Evolutionary conservation across 53 echinoderm and acorn worm genomes (phyloP), one percentile per base, ranked within the genome.

Genomic region (Luidia sarsii): DNA sequence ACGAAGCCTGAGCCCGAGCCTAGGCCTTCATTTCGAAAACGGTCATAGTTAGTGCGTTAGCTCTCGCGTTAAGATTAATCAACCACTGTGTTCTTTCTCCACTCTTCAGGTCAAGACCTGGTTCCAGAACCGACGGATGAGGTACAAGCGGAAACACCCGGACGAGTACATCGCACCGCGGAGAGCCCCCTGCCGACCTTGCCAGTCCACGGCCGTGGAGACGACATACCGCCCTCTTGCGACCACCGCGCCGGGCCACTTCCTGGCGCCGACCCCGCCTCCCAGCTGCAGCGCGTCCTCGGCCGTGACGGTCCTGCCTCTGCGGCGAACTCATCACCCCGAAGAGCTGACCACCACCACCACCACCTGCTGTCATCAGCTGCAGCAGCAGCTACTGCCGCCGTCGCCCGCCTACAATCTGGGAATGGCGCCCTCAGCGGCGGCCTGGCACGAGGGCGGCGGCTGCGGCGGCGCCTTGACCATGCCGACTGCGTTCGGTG

Each of bases 111-210:
- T 83, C 8, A 83, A 83, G 61, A 83, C 70, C 36, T 83, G 83
- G 83, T 83, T 83, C 36, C 83, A 83, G 70, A 83, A 83, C 50
- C 70, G 71, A 13, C 83, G 83, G 28, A 83, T 83, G 83, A 53
- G 70, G 22, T 83, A 68, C 61, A 83, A 83, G 50, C 83, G 83
- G 3, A 70, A 83, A 61, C 59, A 46, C 11, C 60, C 77, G 15
- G 30, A 41, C 7, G 46, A 60, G 32, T 43, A 32, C 5, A 16
- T 61, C 11, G 8, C 60, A 59, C 14, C 60, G 2, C 8, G 29
- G 10, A 41, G 37, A 16, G 21, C 39, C 36, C 39, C 43, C 4
- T 18, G 21, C 5, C 33, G 50, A 32, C 33, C 50, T 15, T 15
- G 50, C 18, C 31, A 19, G 8, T 32, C 31, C 29, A 41, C n/a